Base-by-base conservation (phyloP, 2,888 invertebrate genomes). In the Acanthosepion lycidas region DNA sequence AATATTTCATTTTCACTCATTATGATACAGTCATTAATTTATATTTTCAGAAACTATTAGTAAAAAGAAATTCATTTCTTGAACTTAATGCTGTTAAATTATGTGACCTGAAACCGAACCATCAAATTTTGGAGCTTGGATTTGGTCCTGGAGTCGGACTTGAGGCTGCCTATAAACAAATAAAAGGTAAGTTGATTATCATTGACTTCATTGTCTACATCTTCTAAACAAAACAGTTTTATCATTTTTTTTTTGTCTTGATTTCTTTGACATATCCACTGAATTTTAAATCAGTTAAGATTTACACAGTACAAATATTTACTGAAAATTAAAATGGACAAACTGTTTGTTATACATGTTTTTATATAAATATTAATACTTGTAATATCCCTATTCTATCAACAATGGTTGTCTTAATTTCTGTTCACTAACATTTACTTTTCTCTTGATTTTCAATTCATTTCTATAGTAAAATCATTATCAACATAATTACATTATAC, bases 131-230 rank as follows among this genome's bases (percentile, higher is more conserved):
- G 91, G 97, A 97, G 95, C 95, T 97, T 20, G 97, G 97, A 4
- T 97, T 96, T 95, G 97, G 97, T 18, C 95, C 96, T 1, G 97
- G 97, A 23, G 18, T 96, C 28, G 97, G 97, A 1, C 95, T 97
- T 2, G 51, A 95, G 53, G 95, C 91, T 53, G 97, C 96, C 23
- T 95, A 95, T 59, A 64, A 95, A 33, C 94, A 94, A 92, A 94
- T 96, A 6, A 95, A 96, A 96, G 96, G 96, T 96, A 91, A 94
- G 94, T 94, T 64, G 92, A n/a, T n/a, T 15, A 64, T n/a, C 8
- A 78, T 78, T 6, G 9, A 15, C 4, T 78, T 78, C n/a, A 59
- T 59, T 59, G 59, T 23, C 20, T 20, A 20, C 18, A 48, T 28
- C 4, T n/a, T 91, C 20, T n/a, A 91, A 42, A 91, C 91, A 51